Conservation (phyloP, 64 coral and sea anemone species). For the Montipora capricornis region DNA sequence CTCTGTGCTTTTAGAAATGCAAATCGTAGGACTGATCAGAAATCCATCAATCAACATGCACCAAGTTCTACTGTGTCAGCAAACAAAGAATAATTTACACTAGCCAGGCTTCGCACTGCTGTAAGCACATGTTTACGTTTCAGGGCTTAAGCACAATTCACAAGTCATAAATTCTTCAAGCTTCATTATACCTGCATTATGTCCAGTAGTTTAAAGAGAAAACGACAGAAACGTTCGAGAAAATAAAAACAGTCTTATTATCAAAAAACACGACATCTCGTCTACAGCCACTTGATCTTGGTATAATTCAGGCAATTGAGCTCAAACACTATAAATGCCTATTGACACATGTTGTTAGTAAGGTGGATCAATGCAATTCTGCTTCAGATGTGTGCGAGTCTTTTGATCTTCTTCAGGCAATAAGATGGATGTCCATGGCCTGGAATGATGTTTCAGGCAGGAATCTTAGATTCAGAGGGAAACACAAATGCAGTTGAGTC, state of each 20-base stretch:
- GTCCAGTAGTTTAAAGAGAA: constrained; percentile 31
- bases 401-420: constrained; percentile 24
- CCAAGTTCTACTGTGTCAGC: no score
- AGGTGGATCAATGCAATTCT: not conserved
- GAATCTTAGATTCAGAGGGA: constrained; percentile 14
- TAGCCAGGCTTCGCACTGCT: no score
- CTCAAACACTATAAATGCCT: constrained; percentile 1
- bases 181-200: no score
- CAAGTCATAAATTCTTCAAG: no score
- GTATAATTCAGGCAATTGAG: not conserved
- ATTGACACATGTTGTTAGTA: not conserved
- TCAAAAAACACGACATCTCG: not conserved
- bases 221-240: constrained; percentile 5
- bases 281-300: constrained; percentile 13
- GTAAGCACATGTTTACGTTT: no score
- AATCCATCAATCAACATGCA: no score
- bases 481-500: constrained; percentile 30
- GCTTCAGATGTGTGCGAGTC: constrained; percentile 9
- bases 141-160: no score
- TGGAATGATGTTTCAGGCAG: constrained; percentile 26
- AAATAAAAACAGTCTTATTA: not conserved
- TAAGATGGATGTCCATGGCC: constrained; percentile 16
- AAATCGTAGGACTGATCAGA: no score
- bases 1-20: no score
- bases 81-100: no score